A percentile compares a stretch with the other conserved stretches of the same genome.
phyloP scores from a whole-genome alignment of 2,797 vertebrate species.

The Hydrocynus forskahlii region DNA sequence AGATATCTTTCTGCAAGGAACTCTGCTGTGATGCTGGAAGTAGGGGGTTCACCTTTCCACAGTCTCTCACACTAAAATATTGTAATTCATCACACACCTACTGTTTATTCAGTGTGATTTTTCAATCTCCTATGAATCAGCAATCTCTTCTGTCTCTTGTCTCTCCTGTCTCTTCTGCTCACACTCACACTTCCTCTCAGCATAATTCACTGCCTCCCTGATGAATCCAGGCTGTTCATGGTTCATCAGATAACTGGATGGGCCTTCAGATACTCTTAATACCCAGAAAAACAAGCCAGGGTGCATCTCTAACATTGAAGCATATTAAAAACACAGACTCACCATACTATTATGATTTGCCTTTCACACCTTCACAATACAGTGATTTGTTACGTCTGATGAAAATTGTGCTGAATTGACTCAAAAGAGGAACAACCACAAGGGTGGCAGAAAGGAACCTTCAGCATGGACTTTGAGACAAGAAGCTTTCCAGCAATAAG shows the following conservation, averaged over 20 bases:
- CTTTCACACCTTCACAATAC: neutral
- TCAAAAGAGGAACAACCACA: slow-evolving; percentile 54
- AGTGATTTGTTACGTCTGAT: slow-evolving; percentile 57
- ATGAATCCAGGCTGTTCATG: slow-evolving; percentile 62
- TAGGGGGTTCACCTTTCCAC: slow-evolving; percentile 21
- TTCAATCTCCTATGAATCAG: slow-evolving; percentile 64
- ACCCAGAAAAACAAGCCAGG: slow-evolving; percentile 26
- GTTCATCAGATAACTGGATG: slow-evolving; percentile 53
- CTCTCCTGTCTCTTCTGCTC: slow-evolving; percentile 49
- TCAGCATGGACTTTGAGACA: slow-evolving; percentile 30
- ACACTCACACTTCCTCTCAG: slow-evolving; percentile 33
- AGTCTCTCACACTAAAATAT: slow-evolving; percentile 18
- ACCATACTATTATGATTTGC: slow-evolving; percentile 20
- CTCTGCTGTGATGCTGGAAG: slow-evolving; percentile 65
- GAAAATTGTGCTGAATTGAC: slow-evolving; percentile 65
- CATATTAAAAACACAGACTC: slow-evolving; percentile 17
- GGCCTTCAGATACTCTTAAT: slow-evolving; percentile 38
- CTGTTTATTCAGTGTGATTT: slow-evolving; percentile 63
- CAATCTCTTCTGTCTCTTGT: slow-evolving; percentile 50
- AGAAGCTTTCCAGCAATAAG: slow-evolving; percentile 39
- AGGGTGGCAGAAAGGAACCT: slow-evolving; percentile 33
- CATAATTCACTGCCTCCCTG: slow-evolving; percentile 40
- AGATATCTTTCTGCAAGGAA: slow-evolving; percentile 57
- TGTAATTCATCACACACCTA: slow-evolving; percentile 57
- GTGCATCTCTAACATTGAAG: neutral